These are phyloP conservation scores for Achroia grisella DNA, from an alignment of 1,140 invertebrate genomes.

Conservation along the genomic window DNA sequence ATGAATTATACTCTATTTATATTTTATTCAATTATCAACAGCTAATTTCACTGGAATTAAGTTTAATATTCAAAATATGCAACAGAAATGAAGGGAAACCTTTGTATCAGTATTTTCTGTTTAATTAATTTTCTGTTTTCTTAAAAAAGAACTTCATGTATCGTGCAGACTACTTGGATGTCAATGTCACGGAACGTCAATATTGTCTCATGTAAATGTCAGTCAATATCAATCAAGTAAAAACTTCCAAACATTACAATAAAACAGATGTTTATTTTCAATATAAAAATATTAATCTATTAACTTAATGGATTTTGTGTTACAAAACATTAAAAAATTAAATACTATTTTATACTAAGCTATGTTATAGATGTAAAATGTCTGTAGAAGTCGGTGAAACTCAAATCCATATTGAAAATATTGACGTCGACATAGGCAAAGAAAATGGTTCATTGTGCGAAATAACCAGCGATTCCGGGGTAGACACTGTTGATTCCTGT, in stretches of 20 bases:
- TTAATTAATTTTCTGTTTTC: too few relatives aligned
- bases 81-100: too few relatives aligned
- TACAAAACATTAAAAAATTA: conserved; percentile 19
- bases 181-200: too few relatives aligned
- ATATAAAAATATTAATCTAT: conserved; percentile 24
- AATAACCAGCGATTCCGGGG: conserved; percentile 40
- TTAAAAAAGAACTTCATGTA: too few relatives aligned
- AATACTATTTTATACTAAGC: conserved; percentile 12
- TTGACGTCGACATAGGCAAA: conserved; percentile 36
- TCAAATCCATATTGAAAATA: conserved; percentile 32
- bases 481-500: conserved; percentile 30
- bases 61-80: too few relatives aligned
- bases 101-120: too few relatives aligned
- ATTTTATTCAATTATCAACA: too few relatives aligned
- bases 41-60: too few relatives aligned
- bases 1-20: too few relatives aligned
- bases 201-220: background rate
- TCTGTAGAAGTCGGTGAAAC: conserved; percentile 24
- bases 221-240: conserved; percentile 29
- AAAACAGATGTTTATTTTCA: conserved; percentile 52
- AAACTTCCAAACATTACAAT: conserved; percentile 3
- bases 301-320: conserved; percentile 24
- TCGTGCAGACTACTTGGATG: too few relatives aligned
- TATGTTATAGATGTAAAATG: conserved; percentile 25
- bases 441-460: conserved; percentile 33